phyloP scores from a whole-genome alignment of 1,140 invertebrate genomes.

The Drosophila grimshawi region DNA sequence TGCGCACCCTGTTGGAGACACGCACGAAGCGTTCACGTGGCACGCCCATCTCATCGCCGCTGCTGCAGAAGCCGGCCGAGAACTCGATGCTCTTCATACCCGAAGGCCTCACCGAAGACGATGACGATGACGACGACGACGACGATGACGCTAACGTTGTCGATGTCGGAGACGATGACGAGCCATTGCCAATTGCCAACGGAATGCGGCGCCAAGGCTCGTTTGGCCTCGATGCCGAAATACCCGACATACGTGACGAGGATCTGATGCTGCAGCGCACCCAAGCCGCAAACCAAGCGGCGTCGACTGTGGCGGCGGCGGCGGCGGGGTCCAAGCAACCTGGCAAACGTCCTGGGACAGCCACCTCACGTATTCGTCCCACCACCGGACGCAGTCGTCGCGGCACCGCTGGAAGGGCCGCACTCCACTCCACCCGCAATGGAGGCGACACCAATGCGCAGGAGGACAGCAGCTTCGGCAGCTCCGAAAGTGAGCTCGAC shows the following conservation, averaged over 20 bases:
- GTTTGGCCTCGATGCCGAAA: constrained; percentile 69
- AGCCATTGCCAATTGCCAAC: background rate
- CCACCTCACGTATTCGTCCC: constrained; percentile 73
- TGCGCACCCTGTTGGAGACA: constrained; percentile 75
- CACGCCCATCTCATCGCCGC: constrained; percentile 65
- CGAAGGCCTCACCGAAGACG: constrained; percentile 78
- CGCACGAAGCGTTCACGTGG: constrained; percentile 61
- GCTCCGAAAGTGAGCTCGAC: constrained; percentile 80
- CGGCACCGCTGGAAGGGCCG: constrained; percentile 12
- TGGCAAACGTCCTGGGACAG: constrained; percentile 64
- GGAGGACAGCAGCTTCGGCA: constrained; percentile 80
- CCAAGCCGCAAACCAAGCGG: constrained; percentile 16
- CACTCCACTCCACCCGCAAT: constrained; percentile 13
- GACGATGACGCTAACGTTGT: constrained; percentile 50
- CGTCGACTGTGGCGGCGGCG: background rate
- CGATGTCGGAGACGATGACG: constrained; percentile 39
- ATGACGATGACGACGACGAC: constrained; percentile 69
- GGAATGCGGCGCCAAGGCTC: background rate
- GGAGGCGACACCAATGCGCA: constrained; percentile 40
- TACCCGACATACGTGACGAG: constrained; percentile 76
- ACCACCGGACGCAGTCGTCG: constrained; percentile 74
- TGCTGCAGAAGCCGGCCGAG: constrained; percentile 73
- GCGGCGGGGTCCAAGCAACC: background rate
- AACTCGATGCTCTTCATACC: constrained; percentile 79
- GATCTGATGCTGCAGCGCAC: constrained; percentile 60